Evolutionary conservation across 2,888 invertebrate genomes (phyloP).

Genomic region (Aplocera efformata): DNA sequence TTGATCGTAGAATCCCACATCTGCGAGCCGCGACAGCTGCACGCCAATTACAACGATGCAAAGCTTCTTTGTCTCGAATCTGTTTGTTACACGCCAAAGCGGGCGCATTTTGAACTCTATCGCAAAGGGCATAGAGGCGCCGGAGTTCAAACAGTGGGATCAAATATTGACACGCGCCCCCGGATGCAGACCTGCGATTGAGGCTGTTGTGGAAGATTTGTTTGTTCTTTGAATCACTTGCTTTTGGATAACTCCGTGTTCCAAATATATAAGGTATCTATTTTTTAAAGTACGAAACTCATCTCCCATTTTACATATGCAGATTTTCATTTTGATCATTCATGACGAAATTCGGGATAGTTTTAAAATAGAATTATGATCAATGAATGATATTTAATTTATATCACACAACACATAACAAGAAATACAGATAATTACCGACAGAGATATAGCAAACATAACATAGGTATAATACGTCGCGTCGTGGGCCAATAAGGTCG

Average conservation of each 20-base stretch:
- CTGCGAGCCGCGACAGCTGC: constrained; percentile 36
- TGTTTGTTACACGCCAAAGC: constrained; percentile 11
- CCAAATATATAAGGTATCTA: no score
- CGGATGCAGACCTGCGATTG: constrained; percentile 29
- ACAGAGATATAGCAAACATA: no score
- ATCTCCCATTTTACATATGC: no score
- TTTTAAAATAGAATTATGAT: no score
- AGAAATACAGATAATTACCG: no score
- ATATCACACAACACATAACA: no score
- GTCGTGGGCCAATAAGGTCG: no score
- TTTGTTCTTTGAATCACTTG: constrained; percentile 17
- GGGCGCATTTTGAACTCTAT: constrained; percentile 6
- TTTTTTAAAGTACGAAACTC: no score
- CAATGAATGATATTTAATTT: no score
- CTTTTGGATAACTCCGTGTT: constrained; percentile 7
- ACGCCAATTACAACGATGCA: constrained; percentile 42
- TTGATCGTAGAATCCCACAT: constrained; percentile 4
- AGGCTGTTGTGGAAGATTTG: constrained; percentile 21
- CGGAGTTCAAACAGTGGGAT: constrained; percentile 27
- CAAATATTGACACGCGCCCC: constrained; percentile 55
- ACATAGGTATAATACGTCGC: no score
- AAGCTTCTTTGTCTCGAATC: constrained; percentile 44
- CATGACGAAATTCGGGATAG: no score
- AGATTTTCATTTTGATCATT: no score
- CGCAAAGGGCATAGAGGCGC: constrained; percentile 13